Evolutionary conservation across 1,140 invertebrate genomes (phyloP), one percentile per base, ranked within the genome.

Genomic region (Diabrotica undecimpunctata): DNA sequence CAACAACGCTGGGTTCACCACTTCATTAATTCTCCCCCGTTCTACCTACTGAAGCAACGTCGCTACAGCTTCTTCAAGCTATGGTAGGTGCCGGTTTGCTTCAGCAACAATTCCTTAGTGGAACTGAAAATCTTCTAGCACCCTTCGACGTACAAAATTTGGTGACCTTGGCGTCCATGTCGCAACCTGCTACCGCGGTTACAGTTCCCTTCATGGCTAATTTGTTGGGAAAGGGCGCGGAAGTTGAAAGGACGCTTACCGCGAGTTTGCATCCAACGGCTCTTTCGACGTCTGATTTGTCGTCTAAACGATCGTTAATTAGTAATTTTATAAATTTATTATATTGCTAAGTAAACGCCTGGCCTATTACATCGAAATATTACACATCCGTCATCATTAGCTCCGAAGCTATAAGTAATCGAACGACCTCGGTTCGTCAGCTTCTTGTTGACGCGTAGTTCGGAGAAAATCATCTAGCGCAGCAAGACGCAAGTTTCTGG

Each of bases 131-230:
- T 62, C 72, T 88, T 25, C 78, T 92, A 74, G 87, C 87, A 70
- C 91, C 91, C 25, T 92, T 95, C 82, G 92, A 90, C 68, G 88
- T 95, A 80, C 93, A 95, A 81, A 95, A 95, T 80, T 80, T 96
- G 73, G 92, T 94, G 62, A 92, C 93, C 36, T 81, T 95, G 69
- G 93, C 94, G 39, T 92, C 93, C 9, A 93, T 94, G 84, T 88
- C 92, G 72, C 88, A 85, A 77, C 87, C 86, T 0, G 79, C 84
- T 57, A 83, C 88, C n/a, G 83, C 84, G 55, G 84, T 88, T 25
- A 83, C 85, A 9, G 81, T 83, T 4, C 84, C 85, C 8, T 81
- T 79, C 37, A 71, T 78, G 70, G 75, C 77, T 7, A 73, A 70
- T 66, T 63, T 79, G 58, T 71, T 76, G 54, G 74, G 77, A 2